These are phyloP conservation scores for Drosophila simulans DNA, from an alignment of 1,140 invertebrate genomes.

Conservation along the genomic window DNA sequence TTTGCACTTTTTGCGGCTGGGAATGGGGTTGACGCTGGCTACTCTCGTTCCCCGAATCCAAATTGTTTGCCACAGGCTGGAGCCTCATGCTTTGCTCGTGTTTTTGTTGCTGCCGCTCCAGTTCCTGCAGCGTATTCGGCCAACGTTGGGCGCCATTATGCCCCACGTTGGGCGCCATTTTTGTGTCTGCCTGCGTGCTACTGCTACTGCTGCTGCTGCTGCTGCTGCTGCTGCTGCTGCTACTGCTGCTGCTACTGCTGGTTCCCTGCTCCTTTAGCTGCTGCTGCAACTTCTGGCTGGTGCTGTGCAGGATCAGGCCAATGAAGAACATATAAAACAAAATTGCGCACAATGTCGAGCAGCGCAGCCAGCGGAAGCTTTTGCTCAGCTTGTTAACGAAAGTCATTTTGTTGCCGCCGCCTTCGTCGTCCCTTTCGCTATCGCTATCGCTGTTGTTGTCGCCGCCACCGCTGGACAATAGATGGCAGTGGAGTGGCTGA, in stretches of 20 bases:
- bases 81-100: conserved; percentile 30
- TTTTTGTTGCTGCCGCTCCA: conserved; percentile 42
- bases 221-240: conserved; percentile 33
- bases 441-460: conserved; percentile 6
- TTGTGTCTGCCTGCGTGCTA: conserved; percentile 28
- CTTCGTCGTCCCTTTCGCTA: conserved; percentile 16
- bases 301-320: conserved; percentile 82
- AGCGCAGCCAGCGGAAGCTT: conserved; percentile 82
- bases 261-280: conserved; percentile 50
- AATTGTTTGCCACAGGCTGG: conserved; percentile 54
- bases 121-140: conserved; percentile 51
- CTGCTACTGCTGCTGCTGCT: conserved; percentile 26
- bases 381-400: conserved; percentile 84
- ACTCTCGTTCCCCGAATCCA: conserved; percentile 47
- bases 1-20: conserved; percentile 38
- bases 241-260: conserved; percentile 33
- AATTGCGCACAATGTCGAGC: conserved; percentile 83
- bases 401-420: conserved; percentile 72
- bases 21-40: neutral
- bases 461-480: conserved; percentile 39
- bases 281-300: conserved; percentile 78
- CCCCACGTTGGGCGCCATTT: conserved; percentile 48
- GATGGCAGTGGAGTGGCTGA: conserved; percentile 32
- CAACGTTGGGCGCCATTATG: conserved; percentile 52
- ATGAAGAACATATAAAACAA: conserved; percentile 84